Evolutionary conservation across 2,888 invertebrate species (phyloP).

Genomic region (Lepidocyrtoides sp.): DNA sequence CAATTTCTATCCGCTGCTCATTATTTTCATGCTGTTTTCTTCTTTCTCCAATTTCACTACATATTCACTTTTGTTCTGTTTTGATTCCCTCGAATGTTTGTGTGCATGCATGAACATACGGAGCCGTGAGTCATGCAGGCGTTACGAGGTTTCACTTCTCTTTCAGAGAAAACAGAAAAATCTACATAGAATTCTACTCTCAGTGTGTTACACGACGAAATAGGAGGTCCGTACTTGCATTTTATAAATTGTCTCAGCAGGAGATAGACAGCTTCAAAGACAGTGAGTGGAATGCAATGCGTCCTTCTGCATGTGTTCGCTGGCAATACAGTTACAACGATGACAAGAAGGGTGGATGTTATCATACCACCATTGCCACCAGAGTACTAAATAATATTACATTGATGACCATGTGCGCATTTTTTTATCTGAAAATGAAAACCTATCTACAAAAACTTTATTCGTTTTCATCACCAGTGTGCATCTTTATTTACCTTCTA

Average conservation of each 20-base stretch:
- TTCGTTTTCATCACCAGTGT: no score
- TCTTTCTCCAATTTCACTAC: not conserved
- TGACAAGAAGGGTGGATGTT: not conserved
- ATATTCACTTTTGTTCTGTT: not conserved
- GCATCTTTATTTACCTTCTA: no score
- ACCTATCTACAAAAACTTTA: no score
- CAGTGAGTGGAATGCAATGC: not conserved
- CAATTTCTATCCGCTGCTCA: not conserved
- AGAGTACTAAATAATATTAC: constrained; percentile 18
- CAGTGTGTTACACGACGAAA: not conserved
- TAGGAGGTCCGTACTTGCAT: not conserved
- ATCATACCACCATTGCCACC: not conserved
- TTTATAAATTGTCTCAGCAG: constrained; percentile 35
- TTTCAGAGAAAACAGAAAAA: not conserved
- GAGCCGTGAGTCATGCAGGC: not conserved
- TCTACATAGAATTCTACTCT: not conserved
- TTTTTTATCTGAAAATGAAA: not conserved
- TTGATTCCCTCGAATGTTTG: not conserved
- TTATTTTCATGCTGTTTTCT: not conserved
- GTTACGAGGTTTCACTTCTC: not conserved
- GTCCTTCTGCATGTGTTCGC: not conserved
- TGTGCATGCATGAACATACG: no score
- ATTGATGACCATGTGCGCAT: not conserved
- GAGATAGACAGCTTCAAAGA: constrained; percentile 22
- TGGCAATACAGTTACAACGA: not conserved